Evolutionary conservation across 1,140 invertebrate species (phyloP).

Genomic region (Aphelinus atriplicis): DNA sequence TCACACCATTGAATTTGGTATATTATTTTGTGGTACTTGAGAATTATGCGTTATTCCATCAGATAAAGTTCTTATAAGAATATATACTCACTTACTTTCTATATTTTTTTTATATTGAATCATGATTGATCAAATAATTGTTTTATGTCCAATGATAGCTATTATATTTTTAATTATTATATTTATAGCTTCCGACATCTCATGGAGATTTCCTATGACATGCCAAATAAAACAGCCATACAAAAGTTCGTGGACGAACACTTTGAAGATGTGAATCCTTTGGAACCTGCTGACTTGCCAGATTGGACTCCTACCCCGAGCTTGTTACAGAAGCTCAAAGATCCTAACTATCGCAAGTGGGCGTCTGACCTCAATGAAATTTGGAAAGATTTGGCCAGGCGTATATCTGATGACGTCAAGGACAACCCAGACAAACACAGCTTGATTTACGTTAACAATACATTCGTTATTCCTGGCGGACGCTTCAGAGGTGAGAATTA

Average conservation of each 20-base stretch:
- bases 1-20: no score
- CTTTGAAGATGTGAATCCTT: slow-evolving; percentile 64
- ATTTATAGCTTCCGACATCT: slow-evolving; percentile 64
- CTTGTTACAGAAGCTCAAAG: slow-evolving; percentile 71
- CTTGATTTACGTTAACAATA: slow-evolving; percentile 80
- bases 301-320: slow-evolving; percentile 75
- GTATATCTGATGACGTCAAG: slow-evolving; percentile 72
- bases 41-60: no score
- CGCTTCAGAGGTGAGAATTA: slow-evolving; percentile 73
- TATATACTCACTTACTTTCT: no score
- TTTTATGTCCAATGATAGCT: no score
- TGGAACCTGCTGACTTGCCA: slow-evolving; percentile 69
- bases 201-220: slow-evolving; percentile 59
- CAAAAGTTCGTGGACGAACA: slow-evolving; percentile 63
- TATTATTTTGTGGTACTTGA: no score
- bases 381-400: slow-evolving; percentile 79
- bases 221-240: slow-evolving; percentile 53
- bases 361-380: slow-evolving; percentile 71
- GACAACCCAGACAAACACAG: slow-evolving; percentile 74
- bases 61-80: no score
- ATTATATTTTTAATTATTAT: neutral
- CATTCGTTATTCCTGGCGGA: slow-evolving; percentile 88
- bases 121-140: no score
- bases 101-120: no score
- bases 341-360: slow-evolving; percentile 72